Base-by-base conservation (phyloP, 1,140 invertebrate genomes). In the Homarus americanus region DNA sequence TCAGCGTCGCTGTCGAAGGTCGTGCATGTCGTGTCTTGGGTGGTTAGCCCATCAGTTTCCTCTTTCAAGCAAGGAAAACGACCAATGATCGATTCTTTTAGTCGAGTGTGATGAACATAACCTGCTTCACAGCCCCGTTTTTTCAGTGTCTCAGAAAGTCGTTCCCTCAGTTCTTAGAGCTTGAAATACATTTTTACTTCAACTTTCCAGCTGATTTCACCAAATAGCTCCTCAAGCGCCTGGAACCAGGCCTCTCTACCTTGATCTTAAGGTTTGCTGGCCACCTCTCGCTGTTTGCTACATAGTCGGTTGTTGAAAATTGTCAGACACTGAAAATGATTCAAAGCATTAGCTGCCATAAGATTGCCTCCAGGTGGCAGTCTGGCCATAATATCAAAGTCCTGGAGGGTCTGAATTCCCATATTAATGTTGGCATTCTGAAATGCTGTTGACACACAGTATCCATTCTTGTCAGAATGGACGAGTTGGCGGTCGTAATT, bases 301-400 rank as follows among this genome's bases (percentile, higher is more conserved):
- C 34, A 36, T 40, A 78, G 7, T 78, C 38, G 34, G 38, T 78
- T 78, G 75, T 38, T 78, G 38, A 72, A 78, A 20, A 36, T 15
- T 78, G 75, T 78, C 38, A 78, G 38, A 24, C 75, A 78, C 10
- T 75, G 72, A 9, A 75, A 75, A 34, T 75, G 72, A 75, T 75
- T 12, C 17, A 75, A 17, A 24, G 72, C 72, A 75, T 75, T 28
- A 34, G 72, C 72, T 75, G 72, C 72, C 72, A 17, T 75, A 75
- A 75, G 75, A 78, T 78, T 36, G 38, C 75, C 34, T 36, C 75
- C 75, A 78, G 75, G 75, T 34, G 75, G 75, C 38, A 78, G 38
- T 78, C n/a, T n/a, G n/a, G n/a, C n/a, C n/a, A n/a, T n/a, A n/a
- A n/a, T n/a, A n/a, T n/a, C n/a, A n/a, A n/a, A 72, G 34, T 72